Evolutionary conservation across 2,797 vertebrate genomes (phyloP), one percentile per base, ranked within the genome.

Genomic region (Melanogrammus aeglefinus): DNA sequence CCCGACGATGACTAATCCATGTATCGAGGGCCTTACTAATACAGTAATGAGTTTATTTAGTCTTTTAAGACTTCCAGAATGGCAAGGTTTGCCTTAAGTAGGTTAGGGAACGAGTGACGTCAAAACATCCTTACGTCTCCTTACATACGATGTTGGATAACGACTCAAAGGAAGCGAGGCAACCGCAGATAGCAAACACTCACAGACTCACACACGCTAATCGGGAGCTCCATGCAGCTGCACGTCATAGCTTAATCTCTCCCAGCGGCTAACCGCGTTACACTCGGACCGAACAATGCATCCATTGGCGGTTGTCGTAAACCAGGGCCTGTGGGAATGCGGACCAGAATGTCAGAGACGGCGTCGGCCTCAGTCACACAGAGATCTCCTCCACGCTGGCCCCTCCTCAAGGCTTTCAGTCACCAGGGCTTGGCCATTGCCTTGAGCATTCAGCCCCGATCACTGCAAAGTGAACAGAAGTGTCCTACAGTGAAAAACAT

Each of bases 211-310:
- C 36, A 47, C 74, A 51, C 27, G 44, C 39, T 44, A 39, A 74
- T 9, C 14, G 69, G 29, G 13, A 27, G 35, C 36, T 41, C 38
- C 27, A 3, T 38, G 73, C 75, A 51, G 38, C 74, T 81, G 47
- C 78, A 74, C 27, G 78, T 82, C 66, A 7, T 66, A 18, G 7
- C 79, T 81, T 81, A 86, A 84, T 87, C 81, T 78, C 39, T 77
- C 57, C 82, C 24, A 77, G 75, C 35, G 39, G 16, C 36, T 47
- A 78, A 86, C 78, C 76, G 77, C 77, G 79, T 80, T 79, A 51
- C 76, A 35, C 71, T 63, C 74, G 81, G 77, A 33, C 41, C 31
- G 66, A 78, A 86, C 85, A 85, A 77, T 87, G 73, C 57, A 0
- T 3, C 78, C 31, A 82, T 81, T 85, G 81, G 29, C 5, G 10